These are phyloP conservation scores for Aselliscus stoliczkanus DNA, from an alignment of 2,797 vertebrate genomes.

Conservation along the genomic window DNA sequence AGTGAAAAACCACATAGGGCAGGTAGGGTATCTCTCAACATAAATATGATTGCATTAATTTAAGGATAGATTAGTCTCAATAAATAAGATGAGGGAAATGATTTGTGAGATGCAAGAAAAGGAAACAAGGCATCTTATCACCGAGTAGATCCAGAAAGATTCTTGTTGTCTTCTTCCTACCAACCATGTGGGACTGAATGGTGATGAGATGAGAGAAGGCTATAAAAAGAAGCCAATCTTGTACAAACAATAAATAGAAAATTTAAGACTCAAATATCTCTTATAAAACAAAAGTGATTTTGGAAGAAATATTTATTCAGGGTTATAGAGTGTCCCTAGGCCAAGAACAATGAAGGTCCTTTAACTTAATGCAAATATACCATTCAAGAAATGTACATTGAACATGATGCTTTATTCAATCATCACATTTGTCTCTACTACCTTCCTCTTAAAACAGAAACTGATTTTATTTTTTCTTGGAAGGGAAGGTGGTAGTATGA, in stretches of 20 bases:
- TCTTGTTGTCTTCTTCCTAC: background rate
- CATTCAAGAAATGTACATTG: background rate
- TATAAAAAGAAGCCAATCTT: background rate
- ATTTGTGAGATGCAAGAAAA: background rate
- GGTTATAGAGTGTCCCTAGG: background rate
- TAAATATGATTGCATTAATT: background rate
- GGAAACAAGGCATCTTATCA: background rate
- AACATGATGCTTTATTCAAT: background rate
- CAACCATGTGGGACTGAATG: background rate
- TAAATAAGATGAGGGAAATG: background rate
- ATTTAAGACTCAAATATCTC: background rate
- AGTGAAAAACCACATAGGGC: background rate
- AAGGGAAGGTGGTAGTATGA: background rate
- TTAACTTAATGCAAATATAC: conserved; percentile 12
- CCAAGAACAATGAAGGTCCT: background rate
- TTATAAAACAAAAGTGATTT: background rate
- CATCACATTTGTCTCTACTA: background rate
- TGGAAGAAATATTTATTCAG: background rate
- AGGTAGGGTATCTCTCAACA: background rate
- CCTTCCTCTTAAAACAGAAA: background rate
- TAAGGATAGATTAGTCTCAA: background rate
- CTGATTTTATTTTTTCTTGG: background rate
- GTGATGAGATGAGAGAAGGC: background rate
- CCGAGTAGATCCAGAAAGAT: background rate
- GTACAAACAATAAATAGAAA: background rate